Evolutionary conservation across 2,113 vertebrate species (phyloP).

Genomic region (Peromyscus maniculatus): DNA sequence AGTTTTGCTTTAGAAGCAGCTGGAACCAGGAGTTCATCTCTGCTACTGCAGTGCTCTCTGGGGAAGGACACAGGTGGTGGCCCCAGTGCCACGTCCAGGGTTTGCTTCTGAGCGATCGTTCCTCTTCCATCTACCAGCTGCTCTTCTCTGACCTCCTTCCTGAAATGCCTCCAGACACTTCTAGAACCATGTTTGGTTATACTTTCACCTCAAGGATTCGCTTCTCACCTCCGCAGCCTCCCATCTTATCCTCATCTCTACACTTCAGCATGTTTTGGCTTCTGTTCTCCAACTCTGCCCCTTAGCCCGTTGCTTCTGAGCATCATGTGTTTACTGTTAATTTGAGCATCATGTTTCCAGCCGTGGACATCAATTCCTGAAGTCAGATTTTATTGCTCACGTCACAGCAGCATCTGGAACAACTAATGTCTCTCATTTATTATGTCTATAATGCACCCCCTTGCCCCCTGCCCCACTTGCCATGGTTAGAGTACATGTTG

Average conservation of each 20-base stretch:
- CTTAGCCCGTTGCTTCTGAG: neutral
- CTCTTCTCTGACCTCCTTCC: too few species aligned
- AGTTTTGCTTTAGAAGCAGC: neutral
- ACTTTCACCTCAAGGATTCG: neutral
- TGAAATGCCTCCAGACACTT: neutral
- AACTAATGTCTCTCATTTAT: neutral
- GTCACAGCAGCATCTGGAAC: neutral
- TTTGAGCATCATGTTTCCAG: neutral
- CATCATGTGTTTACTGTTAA: accelerated
- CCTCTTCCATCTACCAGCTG: neutral
- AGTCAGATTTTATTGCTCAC: neutral
- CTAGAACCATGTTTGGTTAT: neutral
- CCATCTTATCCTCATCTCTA: neutral
- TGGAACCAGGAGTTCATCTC: neutral
- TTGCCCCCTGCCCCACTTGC: neutral
- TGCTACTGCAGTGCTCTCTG: neutral
- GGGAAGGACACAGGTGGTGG: neutral
- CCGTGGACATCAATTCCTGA: neutral
- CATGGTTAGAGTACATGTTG: neutral
- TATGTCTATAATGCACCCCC: neutral
- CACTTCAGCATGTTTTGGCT: neutral
- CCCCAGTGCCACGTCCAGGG: neutral
- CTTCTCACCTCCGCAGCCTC: neutral
- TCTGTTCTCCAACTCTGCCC: too few species aligned
- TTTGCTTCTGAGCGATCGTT: neutral